Base-by-base conservation (phyloP, 2,888 invertebrate genomes). In the Elmis aenea region DNA sequence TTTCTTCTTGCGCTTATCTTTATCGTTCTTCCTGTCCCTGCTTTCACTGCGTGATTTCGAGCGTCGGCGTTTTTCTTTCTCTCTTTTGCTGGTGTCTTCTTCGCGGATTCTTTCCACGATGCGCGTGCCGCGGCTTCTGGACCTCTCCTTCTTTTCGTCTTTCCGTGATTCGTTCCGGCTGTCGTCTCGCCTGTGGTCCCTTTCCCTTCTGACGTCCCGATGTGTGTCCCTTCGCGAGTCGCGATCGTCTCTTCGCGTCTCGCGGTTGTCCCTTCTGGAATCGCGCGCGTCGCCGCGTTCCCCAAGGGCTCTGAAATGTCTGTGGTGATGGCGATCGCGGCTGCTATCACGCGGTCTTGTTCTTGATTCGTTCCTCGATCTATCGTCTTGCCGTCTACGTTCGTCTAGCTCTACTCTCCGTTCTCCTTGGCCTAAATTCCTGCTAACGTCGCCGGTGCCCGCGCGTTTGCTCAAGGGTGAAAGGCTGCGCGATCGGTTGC, bases 381-480 rank as follows among this genome's bases (percentile, higher is more conserved):
- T 22, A 50, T 59, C 54, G 3, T 49, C 47, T 30, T 47, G 36
- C 50, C 63, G 60, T 54, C 52, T 53, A 16, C 39, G 34, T 14
- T 61, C 61, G 13, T 62, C 57, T 9, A 58, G 37, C 38, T 56
- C 67, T 32, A 54, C 64, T 50, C 47, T 56, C 45, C 61, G 63
- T 56, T 63, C 72, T 31, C 43, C 67, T 57, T 54, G 57, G n/a
- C 60, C 61, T 30, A 54, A 52, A 45, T 62, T 59, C 56, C 72
- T 60, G 51, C 67, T 48, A 40, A 59, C 38, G 13, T 68, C 68
- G 26, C 54, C 52, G 13, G 68, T 68, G 26, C 54, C 52, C 26
- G 59, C 57, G 42, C 68, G 54, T 37, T 58, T 60, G 60, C 61
- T 73, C 66, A 55, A 75, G 53, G 58, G 79, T 56, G 58, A 80